These are phyloP conservation scores for Nephrocerus scutellatus DNA, from an alignment of 2,888 invertebrate species.

Conservation along the genomic window DNA sequence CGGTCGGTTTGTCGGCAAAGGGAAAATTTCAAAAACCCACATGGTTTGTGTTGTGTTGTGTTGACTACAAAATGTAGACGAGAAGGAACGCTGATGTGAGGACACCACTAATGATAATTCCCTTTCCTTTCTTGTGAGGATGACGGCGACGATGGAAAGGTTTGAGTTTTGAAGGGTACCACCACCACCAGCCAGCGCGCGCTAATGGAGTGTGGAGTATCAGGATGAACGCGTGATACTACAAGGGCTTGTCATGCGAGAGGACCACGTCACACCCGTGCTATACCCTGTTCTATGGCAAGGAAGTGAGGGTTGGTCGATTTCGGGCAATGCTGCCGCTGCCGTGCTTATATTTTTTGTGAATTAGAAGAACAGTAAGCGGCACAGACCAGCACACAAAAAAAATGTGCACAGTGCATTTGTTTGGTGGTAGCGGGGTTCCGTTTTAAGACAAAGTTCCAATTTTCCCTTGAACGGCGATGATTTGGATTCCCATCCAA, in stretches of 20 bases:
- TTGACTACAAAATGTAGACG: not conserved
- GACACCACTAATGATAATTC: no score
- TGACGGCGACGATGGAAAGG: constrained; percentile 1
- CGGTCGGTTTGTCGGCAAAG: constrained; percentile 22
- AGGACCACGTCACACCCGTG: no score
- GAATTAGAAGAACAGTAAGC: constrained; percentile 22
- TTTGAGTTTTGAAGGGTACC: not conserved
- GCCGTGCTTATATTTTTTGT: no score
- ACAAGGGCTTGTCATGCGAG: no score
- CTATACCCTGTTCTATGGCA: no score
- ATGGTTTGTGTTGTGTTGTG: constrained; percentile 9
- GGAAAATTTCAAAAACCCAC: no score
- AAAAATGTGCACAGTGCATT: no score
- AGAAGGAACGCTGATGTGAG: constrained; percentile 4
- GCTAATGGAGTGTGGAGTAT: not conserved
- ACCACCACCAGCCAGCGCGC: no score
- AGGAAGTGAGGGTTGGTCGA: constrained; percentile 14
- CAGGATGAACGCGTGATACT: constrained; percentile 15
- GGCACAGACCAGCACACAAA: constrained; percentile 22
- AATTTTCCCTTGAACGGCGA: constrained; percentile 23
- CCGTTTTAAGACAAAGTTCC: constrained; percentile 25
- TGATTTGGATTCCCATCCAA: no score
- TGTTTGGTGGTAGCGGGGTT: no score
- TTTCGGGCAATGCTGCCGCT: constrained; percentile 2
- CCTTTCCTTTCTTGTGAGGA: no score